Percentiles rank a stretch among this genome's conserved stretches.
Evolutionary conservation across 2,113 vertebrate species (phyloP).

Genomic region (Psettodes erumei): DNA sequence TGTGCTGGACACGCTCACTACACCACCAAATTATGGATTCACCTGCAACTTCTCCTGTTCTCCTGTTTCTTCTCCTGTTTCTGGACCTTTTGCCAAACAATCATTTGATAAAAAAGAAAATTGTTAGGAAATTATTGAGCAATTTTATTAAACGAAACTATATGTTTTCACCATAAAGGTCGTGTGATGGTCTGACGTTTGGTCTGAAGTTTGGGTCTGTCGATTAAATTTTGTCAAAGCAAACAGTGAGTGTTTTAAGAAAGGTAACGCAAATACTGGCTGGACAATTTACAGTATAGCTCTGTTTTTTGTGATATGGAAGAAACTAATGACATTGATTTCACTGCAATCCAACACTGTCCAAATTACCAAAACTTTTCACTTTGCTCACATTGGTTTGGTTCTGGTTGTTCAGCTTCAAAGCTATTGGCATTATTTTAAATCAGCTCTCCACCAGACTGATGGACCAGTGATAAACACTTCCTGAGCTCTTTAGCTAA

Average conservation of each 20-base stretch:
- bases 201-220: too few species aligned
- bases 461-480: not conserved
- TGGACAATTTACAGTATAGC: not conserved
- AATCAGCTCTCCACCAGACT: not conserved
- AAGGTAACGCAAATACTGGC: not conserved
- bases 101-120: too few species aligned
- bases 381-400: not conserved
- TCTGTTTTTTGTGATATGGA: not conserved
- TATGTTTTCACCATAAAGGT: not conserved
- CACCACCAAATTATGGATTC: too few species aligned
- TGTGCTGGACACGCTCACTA: too few species aligned
- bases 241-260: not conserved
- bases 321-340: not conserved
- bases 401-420: not conserved
- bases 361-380: not conserved
- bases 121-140: too few species aligned
- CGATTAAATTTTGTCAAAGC: too few species aligned
- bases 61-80: too few species aligned
- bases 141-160: not conserved
- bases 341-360: slow-evolving; percentile 3
- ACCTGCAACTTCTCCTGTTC: too few species aligned
- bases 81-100: too few species aligned
- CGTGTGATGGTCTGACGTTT: not conserved
- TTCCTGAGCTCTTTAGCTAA: not conserved
- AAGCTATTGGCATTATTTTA: not conserved